Evolutionary conservation across 2,113 vertebrate genomes (phyloP).

Genomic region (Platysteira castanea): DNA sequence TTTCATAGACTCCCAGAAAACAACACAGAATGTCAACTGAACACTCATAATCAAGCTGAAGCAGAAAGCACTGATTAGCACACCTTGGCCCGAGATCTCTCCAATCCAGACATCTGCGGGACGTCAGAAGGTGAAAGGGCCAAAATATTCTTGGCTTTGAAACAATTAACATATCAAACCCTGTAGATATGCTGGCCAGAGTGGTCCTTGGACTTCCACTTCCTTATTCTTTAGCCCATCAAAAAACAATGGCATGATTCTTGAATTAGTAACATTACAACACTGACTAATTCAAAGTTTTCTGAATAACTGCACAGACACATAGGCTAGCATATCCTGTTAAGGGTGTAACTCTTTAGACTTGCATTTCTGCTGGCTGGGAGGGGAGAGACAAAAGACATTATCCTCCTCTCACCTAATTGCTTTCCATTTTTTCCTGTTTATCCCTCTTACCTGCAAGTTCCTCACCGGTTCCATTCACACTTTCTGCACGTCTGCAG

Average conservation of each 20-base stretch:
- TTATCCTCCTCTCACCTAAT: not conserved
- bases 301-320: not conserved
- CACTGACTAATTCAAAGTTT: not conserved
- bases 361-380: not conserved
- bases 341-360: not conserved
- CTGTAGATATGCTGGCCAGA: not conserved
- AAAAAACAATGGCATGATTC: not conserved
- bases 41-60: not conserved
- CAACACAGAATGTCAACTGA: not conserved
- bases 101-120: not conserved
- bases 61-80: not conserved
- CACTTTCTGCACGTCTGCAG: not conserved
- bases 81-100: not conserved
- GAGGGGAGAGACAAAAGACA: not conserved
- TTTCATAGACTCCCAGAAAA: not conserved
- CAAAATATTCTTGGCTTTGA: not conserved
- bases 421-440: not conserved
- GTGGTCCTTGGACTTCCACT: not conserved
- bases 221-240: not conserved
- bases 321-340: not conserved
- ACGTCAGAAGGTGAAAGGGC: not conserved
- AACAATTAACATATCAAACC: not conserved
- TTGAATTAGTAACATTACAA: not conserved
- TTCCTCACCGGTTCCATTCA: not conserved
- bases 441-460: not conserved